Percentiles rank a stretch among this genome's conserved stretches.
phyloP scores from a whole-genome alignment of 2,888 invertebrate species.

The Tachina grossa region DNA sequence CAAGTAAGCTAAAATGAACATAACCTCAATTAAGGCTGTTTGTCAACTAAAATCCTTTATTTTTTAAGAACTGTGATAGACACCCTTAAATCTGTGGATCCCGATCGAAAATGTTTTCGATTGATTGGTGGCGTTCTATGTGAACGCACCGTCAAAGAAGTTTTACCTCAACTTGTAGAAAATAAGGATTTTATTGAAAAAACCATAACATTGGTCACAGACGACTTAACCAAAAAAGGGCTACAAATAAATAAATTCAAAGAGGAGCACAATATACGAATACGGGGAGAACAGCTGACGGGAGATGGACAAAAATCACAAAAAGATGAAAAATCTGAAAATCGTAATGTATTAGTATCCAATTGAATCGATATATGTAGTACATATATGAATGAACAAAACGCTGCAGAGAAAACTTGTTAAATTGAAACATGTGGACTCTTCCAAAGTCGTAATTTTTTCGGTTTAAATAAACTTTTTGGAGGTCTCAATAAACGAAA shows the following conservation, averaged over 20 bases:
- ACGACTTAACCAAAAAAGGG: constrained; percentile 93
- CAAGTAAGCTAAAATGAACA: constrained; percentile 86
- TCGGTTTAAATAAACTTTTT: constrained; percentile 22
- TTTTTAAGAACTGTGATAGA: constrained; percentile 93
- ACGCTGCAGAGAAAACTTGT: constrained; percentile 18
- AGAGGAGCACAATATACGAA: constrained; percentile 93
- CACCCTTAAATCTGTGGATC: constrained; percentile 93
- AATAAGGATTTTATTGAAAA: constrained; percentile 92
- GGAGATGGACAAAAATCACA: constrained; percentile 77
- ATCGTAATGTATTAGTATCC: constrained; percentile 85
- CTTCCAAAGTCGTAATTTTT: constrained; percentile 5
- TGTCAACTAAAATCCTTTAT: constrained; percentile 1
- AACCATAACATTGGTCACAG: constrained; percentile 90
- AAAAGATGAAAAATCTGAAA: constrained; percentile 79
- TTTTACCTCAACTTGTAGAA: constrained; percentile 91
- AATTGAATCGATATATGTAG: constrained; percentile 73
- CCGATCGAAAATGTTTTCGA: constrained; percentile 93
- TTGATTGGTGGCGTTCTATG: constrained; percentile 97
- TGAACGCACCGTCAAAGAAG: constrained; percentile 95
- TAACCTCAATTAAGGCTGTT: constrained; percentile 74
- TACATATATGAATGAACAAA: constrained; percentile 14
- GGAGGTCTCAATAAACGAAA: constrained; percentile 27
- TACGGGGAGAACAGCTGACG: constrained; percentile 86
- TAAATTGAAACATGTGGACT: neutral
- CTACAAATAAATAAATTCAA: constrained; percentile 95